Percentiles rank a stretch among this genome's conserved stretches.
These are phyloP conservation scores for Dasypus novemcinctus DNA, from an alignment of 2,113 vertebrate species.

Conservation along the genomic window DNA sequence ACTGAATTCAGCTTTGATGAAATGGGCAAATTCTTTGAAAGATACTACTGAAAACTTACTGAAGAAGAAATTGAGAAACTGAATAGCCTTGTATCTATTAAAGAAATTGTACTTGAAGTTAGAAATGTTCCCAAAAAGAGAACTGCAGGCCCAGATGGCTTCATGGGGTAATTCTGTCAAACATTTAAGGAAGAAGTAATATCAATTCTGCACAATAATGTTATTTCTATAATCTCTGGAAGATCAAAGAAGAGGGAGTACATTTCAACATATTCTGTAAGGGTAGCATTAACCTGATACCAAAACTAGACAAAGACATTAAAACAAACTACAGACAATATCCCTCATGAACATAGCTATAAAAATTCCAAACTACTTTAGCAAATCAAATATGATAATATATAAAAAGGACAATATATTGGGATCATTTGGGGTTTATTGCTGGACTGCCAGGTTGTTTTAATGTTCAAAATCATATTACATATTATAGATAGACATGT, in stretches of 20 bases:
- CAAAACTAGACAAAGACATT: too few relatives aligned
- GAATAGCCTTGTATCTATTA: background rate
- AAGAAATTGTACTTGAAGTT: background rate
- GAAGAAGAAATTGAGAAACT: background rate
- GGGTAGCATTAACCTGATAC: too few relatives aligned
- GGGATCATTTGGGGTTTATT: background rate
- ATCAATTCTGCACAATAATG: too few relatives aligned
- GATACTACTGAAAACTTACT: background rate
- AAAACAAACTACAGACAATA: too few relatives aligned
- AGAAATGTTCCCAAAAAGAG: background rate
- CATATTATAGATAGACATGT: background rate
- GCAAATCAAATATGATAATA: background rate
- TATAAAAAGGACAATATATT: background rate
- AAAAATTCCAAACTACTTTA: background rate
- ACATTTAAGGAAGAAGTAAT: background rate
- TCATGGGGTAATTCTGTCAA: background rate
- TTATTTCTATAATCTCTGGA: too few relatives aligned
- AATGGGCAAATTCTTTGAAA: background rate
- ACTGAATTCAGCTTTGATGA: constrained; percentile 13
- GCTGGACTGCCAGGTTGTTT: background rate
- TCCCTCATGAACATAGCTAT: background rate
- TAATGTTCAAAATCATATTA: background rate
- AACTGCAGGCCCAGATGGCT: background rate
- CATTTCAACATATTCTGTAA: too few relatives aligned
- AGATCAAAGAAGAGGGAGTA: too few relatives aligned